phyloP scores from a whole-genome alignment of 2,888 invertebrate genomes.

The Nomada hirtipes region DNA sequence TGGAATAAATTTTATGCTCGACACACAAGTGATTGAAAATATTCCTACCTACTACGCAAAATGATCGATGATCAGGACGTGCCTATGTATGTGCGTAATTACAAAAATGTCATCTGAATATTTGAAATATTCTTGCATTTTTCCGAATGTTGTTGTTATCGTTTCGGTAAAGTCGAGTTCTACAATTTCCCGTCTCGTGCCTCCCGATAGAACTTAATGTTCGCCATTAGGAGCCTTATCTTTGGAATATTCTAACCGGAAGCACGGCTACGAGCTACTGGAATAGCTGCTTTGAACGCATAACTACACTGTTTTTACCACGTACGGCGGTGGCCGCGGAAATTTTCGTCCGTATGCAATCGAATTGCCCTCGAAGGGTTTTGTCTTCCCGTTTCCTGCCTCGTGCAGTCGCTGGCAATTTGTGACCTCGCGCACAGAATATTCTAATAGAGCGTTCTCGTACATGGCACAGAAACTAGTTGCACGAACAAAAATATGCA shows the following conservation, averaged over 20 bases:
- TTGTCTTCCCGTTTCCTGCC: constrained; percentile 29
- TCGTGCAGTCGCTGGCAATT: constrained; percentile 6
- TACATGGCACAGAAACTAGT: neutral
- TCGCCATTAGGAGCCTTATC: constrained; percentile 72
- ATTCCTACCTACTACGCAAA: too few species aligned
- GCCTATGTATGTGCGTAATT: neutral
- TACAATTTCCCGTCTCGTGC: constrained; percentile 39
- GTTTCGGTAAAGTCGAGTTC: neutral
- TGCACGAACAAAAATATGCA: neutral
- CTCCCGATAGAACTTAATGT: constrained; percentile 67
- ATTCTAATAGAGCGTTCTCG: constrained; percentile 22
- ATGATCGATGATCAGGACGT: too few species aligned
- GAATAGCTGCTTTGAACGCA: constrained; percentile 34
- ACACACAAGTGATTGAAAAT: too few species aligned
- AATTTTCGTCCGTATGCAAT: constrained; percentile 19
- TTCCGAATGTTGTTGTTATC: neutral
- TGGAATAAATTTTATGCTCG: too few species aligned
- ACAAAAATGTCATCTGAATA: too few species aligned
- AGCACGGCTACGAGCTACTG: constrained; percentile 24
- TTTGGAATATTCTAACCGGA: constrained; percentile 74
- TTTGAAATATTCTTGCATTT: neutral
- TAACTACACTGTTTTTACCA: constrained; percentile 42
- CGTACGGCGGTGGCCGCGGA: neutral
- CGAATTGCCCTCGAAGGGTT: constrained; percentile 30
- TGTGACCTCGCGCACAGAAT: constrained; percentile 13